Base-by-base conservation (phyloP, 2,888 invertebrate genomes). In the Agyllia agylla region DNA sequence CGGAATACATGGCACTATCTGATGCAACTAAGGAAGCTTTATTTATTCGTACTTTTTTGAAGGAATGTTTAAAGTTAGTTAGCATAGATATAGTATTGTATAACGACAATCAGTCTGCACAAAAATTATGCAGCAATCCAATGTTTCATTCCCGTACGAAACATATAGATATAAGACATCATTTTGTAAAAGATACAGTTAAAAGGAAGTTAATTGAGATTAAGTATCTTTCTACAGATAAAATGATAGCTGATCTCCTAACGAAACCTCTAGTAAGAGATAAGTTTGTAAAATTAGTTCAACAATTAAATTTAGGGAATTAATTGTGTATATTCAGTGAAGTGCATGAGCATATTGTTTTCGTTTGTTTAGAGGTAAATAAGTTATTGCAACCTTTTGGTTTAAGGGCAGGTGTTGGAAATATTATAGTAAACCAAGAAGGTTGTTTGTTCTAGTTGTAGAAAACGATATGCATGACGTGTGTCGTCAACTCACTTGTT, bases 91-190 rank as follows among this genome's bases (percentile, higher is more conserved):
- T 81, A 8, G 9, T 17, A 8, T 20, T 82, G 20, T 82, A 24
- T 35, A 82, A 82, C 70, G 82, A 82, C 35, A 82, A 35, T 35
- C 82, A 83, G 27, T 70, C 38, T 20, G 82, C 82, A 24, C 82
- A 70, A 20, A 83, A 83, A 33, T 24, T 83, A 20, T 35, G 17
- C 27, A 24, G 13, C 9, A 83, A 35, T 70, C 15, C 20, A 15
- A 24, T 82, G 17, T 42, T 42, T 42, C 42, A 42, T 17, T 42
- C 42, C 42, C 42, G 17, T 42, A 42, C 42, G 49, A 49, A 49
- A 49, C 49, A n/a, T 49, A 49, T 49, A 5, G 49, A 49, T 20
- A 49, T 20, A n/a, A n/a, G 49, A 49, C n/a, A 49, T 49, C 49
- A 49, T 49, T 49, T 49, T 49, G 49, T 57, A 20, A 57, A 57